Conservation (phyloP, 2,797 vertebrate genomes). For the Euthynnus affinis region DNA sequence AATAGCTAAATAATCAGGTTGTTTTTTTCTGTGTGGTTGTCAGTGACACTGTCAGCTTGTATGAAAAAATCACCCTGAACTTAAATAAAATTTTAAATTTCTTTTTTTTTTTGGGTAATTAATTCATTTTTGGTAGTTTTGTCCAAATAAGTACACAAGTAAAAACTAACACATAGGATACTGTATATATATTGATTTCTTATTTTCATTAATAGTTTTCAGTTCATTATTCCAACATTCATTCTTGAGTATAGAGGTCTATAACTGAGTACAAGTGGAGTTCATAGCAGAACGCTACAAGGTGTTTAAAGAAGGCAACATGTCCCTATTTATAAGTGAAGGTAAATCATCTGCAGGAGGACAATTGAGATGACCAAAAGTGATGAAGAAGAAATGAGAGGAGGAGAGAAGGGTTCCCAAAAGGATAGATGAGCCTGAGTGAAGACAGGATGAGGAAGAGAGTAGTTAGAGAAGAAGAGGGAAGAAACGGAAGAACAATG, state of each 20-base stretch:
- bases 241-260: not conserved
- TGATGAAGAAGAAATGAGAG: conserved; percentile 13
- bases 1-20: too few species aligned
- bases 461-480: not conserved
- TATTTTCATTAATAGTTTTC: not conserved
- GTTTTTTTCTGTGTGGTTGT: too few species aligned
- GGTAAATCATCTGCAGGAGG: conserved; percentile 17
- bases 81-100: too few species aligned
- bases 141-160: not conserved
- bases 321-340: not conserved
- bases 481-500: not conserved
- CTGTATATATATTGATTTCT: not conserved
- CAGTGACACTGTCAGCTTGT: too few species aligned
- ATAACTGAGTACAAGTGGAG: not conserved
- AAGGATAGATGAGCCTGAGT: not conserved
- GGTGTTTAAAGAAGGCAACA: not conserved
- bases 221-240: not conserved
- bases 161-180: not conserved
- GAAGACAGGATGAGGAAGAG: not conserved
- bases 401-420: not conserved
- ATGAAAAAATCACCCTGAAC: too few species aligned
- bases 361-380: not conserved
- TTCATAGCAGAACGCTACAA: not conserved
- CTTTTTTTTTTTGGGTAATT: too few species aligned
- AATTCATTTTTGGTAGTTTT: too few species aligned